These are phyloP conservation scores for Gobionotothen gibberifrons DNA, from an alignment of 2,797 vertebrate genomes.

Conservation along the genomic window DNA sequence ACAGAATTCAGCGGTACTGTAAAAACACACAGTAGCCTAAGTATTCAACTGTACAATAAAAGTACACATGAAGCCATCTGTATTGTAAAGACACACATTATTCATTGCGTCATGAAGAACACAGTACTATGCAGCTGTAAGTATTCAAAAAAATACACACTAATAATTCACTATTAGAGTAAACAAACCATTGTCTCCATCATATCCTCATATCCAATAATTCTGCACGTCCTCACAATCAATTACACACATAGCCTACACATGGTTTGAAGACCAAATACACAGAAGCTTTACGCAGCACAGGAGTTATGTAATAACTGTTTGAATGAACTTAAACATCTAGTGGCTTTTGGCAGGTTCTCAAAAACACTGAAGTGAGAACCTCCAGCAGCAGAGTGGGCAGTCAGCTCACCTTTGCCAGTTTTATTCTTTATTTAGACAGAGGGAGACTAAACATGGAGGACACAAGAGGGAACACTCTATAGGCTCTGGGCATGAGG, in stretches of 20 bases:
- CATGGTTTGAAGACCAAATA: constrained; percentile 18
- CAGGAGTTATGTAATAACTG: constrained; percentile 55
- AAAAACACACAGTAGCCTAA: no score
- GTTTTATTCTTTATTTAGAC: constrained; percentile 78
- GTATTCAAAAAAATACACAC: no score
- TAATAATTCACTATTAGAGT: no score
- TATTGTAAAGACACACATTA: no score
- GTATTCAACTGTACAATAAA: no score
- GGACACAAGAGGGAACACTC: constrained; percentile 60
- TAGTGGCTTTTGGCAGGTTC: constrained; percentile 78
- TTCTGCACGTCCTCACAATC: background rate
- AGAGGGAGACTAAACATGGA: constrained; percentile 71
- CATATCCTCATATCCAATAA: background rate
- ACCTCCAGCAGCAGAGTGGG: constrained; percentile 77
- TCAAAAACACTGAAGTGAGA: constrained; percentile 76
- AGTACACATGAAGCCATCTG: no score
- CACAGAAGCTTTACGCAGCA: constrained; percentile 45
- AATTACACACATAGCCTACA: background rate
- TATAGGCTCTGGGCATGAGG: constrained; percentile 40
- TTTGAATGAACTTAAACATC: constrained; percentile 73
- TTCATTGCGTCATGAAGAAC: no score
- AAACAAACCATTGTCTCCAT: background rate
- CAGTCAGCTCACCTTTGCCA: constrained; percentile 75
- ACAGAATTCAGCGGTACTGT: background rate
- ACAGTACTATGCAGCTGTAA: no score